phyloP scores from a whole-genome alignment of 1,140 invertebrate species.

The Brachionus rubens region DNA sequence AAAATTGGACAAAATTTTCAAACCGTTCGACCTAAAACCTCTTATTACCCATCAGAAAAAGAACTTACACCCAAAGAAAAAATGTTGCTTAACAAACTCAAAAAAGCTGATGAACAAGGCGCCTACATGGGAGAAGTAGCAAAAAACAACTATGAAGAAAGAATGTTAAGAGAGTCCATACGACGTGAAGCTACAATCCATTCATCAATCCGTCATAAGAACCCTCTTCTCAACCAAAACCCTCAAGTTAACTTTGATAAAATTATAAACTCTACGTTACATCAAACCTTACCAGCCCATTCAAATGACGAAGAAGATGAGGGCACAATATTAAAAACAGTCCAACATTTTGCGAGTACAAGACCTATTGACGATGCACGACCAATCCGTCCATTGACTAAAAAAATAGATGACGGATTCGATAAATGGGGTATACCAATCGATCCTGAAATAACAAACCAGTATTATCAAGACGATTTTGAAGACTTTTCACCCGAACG shows the following conservation, averaged over 20 bases:
- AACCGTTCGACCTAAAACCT: conserved; percentile 1
- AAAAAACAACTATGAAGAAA: conserved; percentile 36
- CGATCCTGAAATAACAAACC: conserved; percentile 55
- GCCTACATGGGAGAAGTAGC: conserved; percentile 52
- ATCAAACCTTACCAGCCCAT: neutral
- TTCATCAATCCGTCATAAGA: neutral
- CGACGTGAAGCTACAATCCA: conserved; percentile 20
- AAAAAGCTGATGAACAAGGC: conserved; percentile 49
- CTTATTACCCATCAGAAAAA: neutral
- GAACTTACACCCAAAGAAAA: conserved; percentile 44
- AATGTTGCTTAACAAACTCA: conserved; percentile 32
- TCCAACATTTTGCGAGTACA: conserved; percentile 1
- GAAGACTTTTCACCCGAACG: conserved; percentile 46
- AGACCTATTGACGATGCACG: conserved; percentile 51
- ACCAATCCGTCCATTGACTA: conserved; percentile 58
- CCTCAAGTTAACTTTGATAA: neutral
- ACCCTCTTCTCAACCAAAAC: neutral
- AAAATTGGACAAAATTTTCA: neutral
- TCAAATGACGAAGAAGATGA: conserved; percentile 48
- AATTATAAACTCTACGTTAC: neutral
- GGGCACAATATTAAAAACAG: conserved; percentile 48
- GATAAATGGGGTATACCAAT: conserved; percentile 55
- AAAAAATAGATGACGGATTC: conserved; percentile 56
- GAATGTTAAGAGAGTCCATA: conserved; percentile 33
- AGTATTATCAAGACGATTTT: conserved; percentile 57